A percentile compares a stretch with the other conserved stretches of the same genome.
Evolutionary conservation across 2,888 invertebrate species (phyloP).

Genomic region (Caenorhabditis sulstoni): DNA sequence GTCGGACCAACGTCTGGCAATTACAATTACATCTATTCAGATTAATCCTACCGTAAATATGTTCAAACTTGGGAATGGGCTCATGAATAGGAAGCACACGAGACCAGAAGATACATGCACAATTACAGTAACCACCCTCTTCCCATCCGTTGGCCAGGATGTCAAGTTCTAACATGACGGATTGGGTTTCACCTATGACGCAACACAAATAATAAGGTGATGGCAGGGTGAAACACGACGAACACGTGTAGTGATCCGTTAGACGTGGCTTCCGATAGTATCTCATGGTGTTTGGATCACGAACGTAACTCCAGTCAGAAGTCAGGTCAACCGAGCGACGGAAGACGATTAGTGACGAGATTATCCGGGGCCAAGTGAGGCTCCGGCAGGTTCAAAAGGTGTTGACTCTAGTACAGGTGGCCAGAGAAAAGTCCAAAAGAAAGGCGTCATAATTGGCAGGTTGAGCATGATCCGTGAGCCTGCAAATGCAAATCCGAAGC

Average conservation of each 20-base stretch:
- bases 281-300: neutral
- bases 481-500: no score
- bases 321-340: neutral
- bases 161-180: conserved; percentile 40
- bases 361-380: no score
- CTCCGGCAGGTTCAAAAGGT: no score
- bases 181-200: conserved; percentile 19
- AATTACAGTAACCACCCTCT: conserved; percentile 38
- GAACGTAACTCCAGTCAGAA: neutral
- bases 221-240: neutral
- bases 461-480: no score
- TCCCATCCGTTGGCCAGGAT: conserved; percentile 6
- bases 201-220: conserved; percentile 39
- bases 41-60: conserved; percentile 43
- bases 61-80: conserved; percentile 10
- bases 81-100: conserved; percentile 4
- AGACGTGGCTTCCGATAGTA: conserved; percentile 21
- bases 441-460: no score
- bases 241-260: conserved; percentile 25
- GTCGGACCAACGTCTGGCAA: neutral
- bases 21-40: conserved; percentile 38
- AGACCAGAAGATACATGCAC: conserved; percentile 8
- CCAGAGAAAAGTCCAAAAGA: no score
- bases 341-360: neutral
- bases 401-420: no score